These are phyloP conservation scores for Griposia aprilina DNA, from an alignment of 2,888 invertebrate genomes.

Conservation along the genomic window DNA sequence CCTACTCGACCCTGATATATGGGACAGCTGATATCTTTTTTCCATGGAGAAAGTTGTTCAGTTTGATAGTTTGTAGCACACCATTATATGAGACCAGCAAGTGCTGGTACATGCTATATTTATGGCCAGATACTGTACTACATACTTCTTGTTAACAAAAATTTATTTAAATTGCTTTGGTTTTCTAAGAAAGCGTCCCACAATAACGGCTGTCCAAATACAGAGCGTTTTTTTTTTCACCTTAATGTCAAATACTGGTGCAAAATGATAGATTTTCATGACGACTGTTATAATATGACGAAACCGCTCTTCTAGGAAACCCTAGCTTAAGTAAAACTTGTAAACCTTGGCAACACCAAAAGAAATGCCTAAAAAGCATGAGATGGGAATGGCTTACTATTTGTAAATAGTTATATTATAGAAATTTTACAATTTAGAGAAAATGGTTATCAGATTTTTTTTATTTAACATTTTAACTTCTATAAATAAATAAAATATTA, in stretches of 20 bases:
- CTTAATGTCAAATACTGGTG: neutral
- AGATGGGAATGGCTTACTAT: constrained; percentile 46
- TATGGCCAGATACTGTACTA: neutral
- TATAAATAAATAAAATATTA: constrained; percentile 46
- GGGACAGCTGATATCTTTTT: no score
- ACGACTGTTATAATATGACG: neutral
- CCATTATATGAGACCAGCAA: no score
- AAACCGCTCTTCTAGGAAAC: neutral
- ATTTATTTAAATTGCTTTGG: neutral
- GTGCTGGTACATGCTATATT: no score
- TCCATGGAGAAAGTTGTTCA: no score
- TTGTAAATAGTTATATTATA: constrained; percentile 62
- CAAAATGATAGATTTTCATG: neutral
- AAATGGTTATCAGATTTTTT: constrained; percentile 61
- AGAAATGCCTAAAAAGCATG: constrained; percentile 48
- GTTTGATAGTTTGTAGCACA: no score
- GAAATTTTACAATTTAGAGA: constrained; percentile 63
- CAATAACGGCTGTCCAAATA: neutral
- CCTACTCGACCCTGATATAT: no score
- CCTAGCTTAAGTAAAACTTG: constrained; percentile 45
- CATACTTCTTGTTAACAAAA: constrained; percentile 22
- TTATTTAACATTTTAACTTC: constrained; percentile 61
- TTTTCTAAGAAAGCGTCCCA: neutral
- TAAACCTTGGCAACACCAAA: constrained; percentile 45
- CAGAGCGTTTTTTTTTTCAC: neutral